A percentile compares a stretch with the other conserved stretches of the same genome.
Conservation (phyloP, 2,888 invertebrate genomes). For the Arge pagana region DNA sequence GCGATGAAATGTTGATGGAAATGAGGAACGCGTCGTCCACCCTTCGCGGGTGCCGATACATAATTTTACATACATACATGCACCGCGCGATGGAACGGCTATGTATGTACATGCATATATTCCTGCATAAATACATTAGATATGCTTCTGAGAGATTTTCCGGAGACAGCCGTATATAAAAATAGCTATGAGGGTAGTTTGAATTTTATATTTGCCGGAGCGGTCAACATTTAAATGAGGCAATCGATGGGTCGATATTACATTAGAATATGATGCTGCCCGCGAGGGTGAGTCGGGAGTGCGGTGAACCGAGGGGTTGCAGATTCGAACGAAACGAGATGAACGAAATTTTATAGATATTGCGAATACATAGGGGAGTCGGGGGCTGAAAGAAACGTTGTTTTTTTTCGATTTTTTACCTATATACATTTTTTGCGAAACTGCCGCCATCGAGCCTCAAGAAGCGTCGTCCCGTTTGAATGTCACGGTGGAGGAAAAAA, state of each 20-base stretch:
- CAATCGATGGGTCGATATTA: constrained; percentile 45
- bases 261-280: constrained; percentile 34
- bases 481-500: no score
- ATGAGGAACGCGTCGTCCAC: constrained; percentile 2
- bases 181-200: constrained; percentile 53
- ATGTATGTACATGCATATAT: constrained; percentile 49
- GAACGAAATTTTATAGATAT: constrained; percentile 19
- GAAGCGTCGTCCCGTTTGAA: no score
- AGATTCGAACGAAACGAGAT: constrained; percentile 22
- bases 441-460: no score
- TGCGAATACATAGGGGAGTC: no score
- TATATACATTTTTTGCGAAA: no score
- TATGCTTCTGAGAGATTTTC: constrained; percentile 34
- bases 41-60: constrained; percentile 27
- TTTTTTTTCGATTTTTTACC: no score
- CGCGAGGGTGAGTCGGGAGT: constrained; percentile 13
- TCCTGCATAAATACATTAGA: constrained; percentile 53
- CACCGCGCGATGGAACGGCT: constrained; percentile 26
- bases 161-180: constrained; percentile 45
- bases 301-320: constrained; percentile 33
- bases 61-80: constrained; percentile 38
- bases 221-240: constrained; percentile 56
- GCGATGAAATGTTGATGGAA: no score
- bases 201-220: constrained; percentile 52
- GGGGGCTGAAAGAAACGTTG: no score